Percentiles rank a stretch among this genome's conserved stretches.
Evolutionary conservation across 2,113 vertebrate species (phyloP).

Genomic region (Pachycephala philippinensis): DNA sequence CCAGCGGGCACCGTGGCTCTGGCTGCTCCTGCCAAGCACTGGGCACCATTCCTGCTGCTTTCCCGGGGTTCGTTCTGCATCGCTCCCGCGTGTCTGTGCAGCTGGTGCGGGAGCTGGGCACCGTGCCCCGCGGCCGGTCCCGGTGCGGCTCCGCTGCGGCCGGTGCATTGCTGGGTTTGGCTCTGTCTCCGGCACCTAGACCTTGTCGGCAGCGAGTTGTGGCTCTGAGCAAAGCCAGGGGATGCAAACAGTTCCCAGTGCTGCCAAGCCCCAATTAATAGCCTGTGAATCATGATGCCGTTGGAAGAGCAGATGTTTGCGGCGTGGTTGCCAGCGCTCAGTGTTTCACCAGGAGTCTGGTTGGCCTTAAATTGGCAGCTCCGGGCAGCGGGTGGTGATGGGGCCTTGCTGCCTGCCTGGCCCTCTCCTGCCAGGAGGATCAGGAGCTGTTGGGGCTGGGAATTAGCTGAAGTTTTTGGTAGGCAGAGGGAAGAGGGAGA

Average conservation of each 20-base stretch:
- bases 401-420: neutral
- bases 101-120: neutral
- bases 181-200: neutral
- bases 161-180: neutral
- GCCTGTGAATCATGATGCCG: slow-evolving; percentile 37
- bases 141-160: neutral
- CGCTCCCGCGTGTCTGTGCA: accelerated
- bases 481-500: neutral
- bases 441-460: neutral
- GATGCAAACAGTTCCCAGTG: neutral
- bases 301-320: slow-evolving; percentile 54
- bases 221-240: slow-evolving; percentile 38
- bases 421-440: neutral
- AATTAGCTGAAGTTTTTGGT: slow-evolving; percentile 5
- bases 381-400: accelerated
- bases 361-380: neutral
- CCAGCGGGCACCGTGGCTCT: accelerated
- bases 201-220: slow-evolving; percentile 7
- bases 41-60: neutral
- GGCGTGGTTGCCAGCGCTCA: neutral
- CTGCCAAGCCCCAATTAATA: slow-evolving; percentile 55
- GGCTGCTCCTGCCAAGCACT: neutral
- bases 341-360: neutral
- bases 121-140: accelerated
- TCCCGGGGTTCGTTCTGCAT: neutral